phyloP scores from a whole-genome alignment of 2,888 invertebrate genomes.

The Conomelus anceps region DNA sequence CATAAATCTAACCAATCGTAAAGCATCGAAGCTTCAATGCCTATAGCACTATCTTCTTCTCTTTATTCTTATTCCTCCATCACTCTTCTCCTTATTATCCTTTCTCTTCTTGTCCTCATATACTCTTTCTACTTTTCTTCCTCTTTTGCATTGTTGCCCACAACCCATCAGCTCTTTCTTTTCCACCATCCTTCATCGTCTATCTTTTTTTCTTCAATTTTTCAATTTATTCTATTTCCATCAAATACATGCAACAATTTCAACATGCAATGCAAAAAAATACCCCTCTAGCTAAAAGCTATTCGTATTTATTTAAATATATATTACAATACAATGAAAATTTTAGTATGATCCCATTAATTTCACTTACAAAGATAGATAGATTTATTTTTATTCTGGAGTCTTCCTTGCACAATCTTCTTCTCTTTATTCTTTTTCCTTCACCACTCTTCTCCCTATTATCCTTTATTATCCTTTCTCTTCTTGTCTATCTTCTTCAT shows the following conservation, averaged over 20 bases:
- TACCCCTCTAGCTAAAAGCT: no score
- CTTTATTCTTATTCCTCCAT: neutral
- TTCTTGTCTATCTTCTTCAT: no score
- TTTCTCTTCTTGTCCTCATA: neutral
- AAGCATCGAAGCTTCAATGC: neutral
- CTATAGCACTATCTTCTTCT: neutral
- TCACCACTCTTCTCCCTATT: neutral
- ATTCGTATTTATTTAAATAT: no score
- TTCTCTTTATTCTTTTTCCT: neutral
- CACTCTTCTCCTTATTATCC: neutral
- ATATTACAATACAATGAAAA: no score
- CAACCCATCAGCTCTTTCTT: neutral
- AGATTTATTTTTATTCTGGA: no score
- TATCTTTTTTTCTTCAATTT: neutral
- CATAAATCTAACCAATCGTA: neutral
- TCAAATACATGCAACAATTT: no score
- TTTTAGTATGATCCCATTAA: no score
- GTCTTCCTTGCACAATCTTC: no score
- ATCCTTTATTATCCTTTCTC: no score
- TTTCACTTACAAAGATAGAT: no score
- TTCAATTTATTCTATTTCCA: neutral
- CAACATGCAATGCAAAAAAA: no score
- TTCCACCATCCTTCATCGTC: neutral
- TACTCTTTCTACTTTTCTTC: neutral
- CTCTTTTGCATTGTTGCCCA: neutral